A percentile compares a stretch with the other conserved stretches of the same genome.
phyloP scores from a whole-genome alignment of 2,888 invertebrate genomes.

The Gordius sp. region DNA sequence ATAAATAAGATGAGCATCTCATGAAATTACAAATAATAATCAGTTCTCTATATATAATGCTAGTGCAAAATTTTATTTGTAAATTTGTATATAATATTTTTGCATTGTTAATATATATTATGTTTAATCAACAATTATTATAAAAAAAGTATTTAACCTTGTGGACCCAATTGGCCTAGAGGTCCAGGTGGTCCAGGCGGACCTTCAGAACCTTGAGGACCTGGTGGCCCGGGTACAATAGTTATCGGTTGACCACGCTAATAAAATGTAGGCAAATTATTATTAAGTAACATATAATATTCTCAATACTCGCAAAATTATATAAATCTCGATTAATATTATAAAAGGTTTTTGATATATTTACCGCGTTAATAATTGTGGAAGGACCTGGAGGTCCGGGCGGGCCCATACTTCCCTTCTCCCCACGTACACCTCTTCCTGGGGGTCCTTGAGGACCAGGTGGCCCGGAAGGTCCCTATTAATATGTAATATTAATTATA shows the following conservation, averaged over 20 bases:
- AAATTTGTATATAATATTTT: no score
- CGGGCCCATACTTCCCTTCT: neutral
- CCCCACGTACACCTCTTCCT: neutral
- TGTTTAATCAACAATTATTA: no score
- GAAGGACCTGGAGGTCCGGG: constrained; percentile 9
- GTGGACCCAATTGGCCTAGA: neutral
- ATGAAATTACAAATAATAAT: no score
- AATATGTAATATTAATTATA: no score
- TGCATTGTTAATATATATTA: no score
- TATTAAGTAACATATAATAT: neutral
- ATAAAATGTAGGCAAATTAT: neutral
- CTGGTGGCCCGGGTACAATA: constrained; percentile 7
- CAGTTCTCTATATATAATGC: no score
- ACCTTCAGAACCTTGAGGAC: constrained; percentile 6
- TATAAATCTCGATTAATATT: neutral
- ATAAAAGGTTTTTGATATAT: no score
- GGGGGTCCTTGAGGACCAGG: constrained; percentile 8
- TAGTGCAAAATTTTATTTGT: no score
- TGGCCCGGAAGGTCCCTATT: constrained; percentile 1
- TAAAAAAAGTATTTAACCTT: neutral
- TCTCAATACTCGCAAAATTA: neutral
- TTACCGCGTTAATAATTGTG: constrained; percentile 5
- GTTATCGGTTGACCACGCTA: constrained; percentile 7
- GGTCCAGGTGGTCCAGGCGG: neutral
- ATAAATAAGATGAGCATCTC: no score